phyloP scores from a whole-genome alignment of 2,797 vertebrate species.

The Antrozous pallidus region DNA sequence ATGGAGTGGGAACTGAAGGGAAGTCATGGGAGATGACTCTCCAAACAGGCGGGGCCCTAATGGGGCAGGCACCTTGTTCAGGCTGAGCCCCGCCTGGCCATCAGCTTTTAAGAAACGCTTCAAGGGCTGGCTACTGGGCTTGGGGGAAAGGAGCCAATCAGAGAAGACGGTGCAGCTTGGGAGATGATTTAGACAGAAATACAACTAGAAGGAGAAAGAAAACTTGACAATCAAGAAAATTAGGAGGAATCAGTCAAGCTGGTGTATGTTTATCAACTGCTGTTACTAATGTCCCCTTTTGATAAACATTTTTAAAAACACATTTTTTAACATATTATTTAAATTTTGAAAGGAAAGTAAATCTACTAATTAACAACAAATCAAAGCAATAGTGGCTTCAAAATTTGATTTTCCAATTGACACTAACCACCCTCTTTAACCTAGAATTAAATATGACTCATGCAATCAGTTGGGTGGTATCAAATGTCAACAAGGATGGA shows the following conservation, averaged over 20 bases:
- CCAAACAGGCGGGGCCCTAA: conserved; percentile 19
- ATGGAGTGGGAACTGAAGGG: background rate
- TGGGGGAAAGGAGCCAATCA: background rate
- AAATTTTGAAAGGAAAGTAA: background rate
- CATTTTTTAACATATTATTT: background rate
- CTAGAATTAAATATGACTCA: background rate
- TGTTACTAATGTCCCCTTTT: background rate
- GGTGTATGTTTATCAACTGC: background rate
- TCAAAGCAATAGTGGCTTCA: background rate
- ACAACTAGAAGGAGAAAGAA: background rate
- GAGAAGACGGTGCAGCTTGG: background rate
- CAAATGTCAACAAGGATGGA: background rate
- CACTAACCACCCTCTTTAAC: background rate
- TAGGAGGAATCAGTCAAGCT: background rate
- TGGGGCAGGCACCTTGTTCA: background rate
- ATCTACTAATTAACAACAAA: conserved; percentile 5
- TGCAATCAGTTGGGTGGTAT: background rate
- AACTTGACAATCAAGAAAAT: conserved; percentile 11
- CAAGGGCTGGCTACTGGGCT: background rate
- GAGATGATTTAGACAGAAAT: background rate
- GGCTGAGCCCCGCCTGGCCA: background rate
- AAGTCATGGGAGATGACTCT: conserved; percentile 66
- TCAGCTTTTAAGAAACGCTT: background rate
- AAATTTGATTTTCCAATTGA: conserved; percentile 42
- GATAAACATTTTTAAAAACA: background rate